A percentile compares a stretch with the other conserved stretches of the same genome.
These are phyloP conservation scores for Scartelaos histophorus DNA, from an alignment of 2,113 vertebrate genomes.

Conservation along the genomic window DNA sequence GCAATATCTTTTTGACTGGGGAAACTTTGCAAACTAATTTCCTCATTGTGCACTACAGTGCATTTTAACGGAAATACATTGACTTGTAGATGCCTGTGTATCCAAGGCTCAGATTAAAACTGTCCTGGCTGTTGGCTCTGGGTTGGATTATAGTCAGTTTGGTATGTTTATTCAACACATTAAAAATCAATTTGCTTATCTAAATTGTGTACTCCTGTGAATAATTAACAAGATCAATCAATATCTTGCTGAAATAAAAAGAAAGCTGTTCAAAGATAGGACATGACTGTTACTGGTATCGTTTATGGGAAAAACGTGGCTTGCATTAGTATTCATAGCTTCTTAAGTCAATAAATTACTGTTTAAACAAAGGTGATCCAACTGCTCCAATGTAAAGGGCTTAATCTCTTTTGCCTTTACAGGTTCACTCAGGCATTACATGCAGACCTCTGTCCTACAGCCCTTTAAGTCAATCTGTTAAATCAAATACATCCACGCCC, in stretches of 20 bases:
- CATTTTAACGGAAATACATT: background rate
- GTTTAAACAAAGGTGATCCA: constrained; percentile 20
- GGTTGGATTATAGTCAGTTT: background rate
- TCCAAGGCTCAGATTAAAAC: background rate
- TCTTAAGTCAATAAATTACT: constrained; percentile 19
- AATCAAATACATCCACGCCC: background rate
- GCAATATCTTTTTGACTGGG: background rate
- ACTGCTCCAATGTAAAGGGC: constrained; percentile 9
- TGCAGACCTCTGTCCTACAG: background rate
- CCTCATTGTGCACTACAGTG: no score
- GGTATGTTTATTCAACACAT: background rate
- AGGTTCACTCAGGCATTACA: constrained; percentile 1
- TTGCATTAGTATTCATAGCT: constrained; percentile 15
- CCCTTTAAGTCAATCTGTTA: background rate
- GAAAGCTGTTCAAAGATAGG: background rate
- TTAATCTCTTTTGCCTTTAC: constrained; percentile 4
- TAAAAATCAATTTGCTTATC: background rate
- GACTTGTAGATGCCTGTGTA: background rate
- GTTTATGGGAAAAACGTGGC: constrained; percentile 28
- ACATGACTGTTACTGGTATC: background rate
- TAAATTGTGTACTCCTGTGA: background rate
- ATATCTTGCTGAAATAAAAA: background rate
- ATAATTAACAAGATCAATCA: background rate
- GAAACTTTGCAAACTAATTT: background rate
- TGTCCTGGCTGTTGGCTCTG: background rate